Evolutionary conservation across 2,797 vertebrate species (phyloP).

Genomic region (Chiloscyllium punctatum): DNA sequence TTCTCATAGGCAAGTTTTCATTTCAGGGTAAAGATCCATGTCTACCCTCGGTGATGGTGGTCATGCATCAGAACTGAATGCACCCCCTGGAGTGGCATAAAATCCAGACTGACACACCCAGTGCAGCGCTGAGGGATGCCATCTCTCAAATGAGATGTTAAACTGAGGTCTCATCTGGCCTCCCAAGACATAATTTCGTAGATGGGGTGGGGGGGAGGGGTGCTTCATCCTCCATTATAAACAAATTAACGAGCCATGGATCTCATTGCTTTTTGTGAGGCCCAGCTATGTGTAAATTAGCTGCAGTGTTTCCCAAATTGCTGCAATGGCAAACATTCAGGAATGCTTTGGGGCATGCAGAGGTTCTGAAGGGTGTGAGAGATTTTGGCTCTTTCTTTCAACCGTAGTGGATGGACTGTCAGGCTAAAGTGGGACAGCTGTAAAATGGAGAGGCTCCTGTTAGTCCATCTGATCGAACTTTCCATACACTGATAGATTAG

Average conservation of each 20-base stretch:
- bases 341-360: no score
- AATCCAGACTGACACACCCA: not conserved
- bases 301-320: not conserved
- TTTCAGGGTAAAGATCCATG: not conserved
- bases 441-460: not conserved
- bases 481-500: not conserved
- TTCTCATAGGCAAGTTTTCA: not conserved
- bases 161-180: not conserved
- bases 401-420: not conserved
- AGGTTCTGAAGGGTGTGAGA: no score
- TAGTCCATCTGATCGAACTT: not conserved
- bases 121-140: not conserved
- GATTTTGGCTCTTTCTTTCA: not conserved
- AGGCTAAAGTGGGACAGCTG: not conserved
- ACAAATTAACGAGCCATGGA: not conserved
- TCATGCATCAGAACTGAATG: not conserved
- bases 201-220: not conserved
- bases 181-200: not conserved
- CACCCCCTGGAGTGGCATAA: not conserved
- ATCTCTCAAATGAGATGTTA: not conserved
- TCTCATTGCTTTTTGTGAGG: not conserved
- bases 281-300: not conserved
- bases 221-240: not conserved
- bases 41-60: not conserved
- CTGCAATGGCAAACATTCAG: not conserved